phyloP scores from a whole-genome alignment of 2,113 vertebrate genomes.

The Passer domesticus region DNA sequence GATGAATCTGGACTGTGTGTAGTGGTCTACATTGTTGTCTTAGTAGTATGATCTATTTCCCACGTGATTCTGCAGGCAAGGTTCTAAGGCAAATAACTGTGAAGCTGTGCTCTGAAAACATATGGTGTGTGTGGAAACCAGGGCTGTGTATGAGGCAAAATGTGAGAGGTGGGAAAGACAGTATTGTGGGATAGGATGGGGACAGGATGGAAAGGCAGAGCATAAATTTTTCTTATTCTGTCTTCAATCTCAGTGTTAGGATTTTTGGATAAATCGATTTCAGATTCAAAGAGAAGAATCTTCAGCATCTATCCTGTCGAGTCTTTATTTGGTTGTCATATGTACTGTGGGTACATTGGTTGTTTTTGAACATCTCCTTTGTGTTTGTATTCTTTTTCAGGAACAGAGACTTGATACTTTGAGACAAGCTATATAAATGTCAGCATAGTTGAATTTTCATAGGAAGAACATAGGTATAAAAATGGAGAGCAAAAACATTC shows the following conservation, averaged over 20 bases:
- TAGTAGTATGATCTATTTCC: background rate
- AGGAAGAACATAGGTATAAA: background rate
- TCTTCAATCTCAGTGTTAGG: background rate
- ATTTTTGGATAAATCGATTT: background rate
- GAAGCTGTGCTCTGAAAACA: background rate
- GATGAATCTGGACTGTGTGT: background rate
- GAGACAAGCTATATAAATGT: background rate
- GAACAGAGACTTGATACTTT: background rate
- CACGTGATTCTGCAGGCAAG: background rate
- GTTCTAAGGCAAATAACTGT: background rate
- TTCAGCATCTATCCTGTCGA: background rate
- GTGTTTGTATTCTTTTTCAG: background rate
- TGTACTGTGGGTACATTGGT: background rate
- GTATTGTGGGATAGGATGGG: background rate
- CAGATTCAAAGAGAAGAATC: background rate
- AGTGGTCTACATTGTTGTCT: background rate
- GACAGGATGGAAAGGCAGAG: background rate
- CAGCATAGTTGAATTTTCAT: background rate
- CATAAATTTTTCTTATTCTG: background rate
- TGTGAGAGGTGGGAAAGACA: background rate
- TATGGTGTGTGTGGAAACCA: background rate
- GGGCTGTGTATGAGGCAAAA: background rate
- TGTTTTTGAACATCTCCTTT: background rate
- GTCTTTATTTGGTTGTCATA: background rate
- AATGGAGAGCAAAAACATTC: background rate